Percentiles rank a stretch among this genome's conserved stretches.
These are phyloP conservation scores for Netelia inedita DNA, from an alignment of 2,888 invertebrate genomes.

Conservation along the genomic window DNA sequence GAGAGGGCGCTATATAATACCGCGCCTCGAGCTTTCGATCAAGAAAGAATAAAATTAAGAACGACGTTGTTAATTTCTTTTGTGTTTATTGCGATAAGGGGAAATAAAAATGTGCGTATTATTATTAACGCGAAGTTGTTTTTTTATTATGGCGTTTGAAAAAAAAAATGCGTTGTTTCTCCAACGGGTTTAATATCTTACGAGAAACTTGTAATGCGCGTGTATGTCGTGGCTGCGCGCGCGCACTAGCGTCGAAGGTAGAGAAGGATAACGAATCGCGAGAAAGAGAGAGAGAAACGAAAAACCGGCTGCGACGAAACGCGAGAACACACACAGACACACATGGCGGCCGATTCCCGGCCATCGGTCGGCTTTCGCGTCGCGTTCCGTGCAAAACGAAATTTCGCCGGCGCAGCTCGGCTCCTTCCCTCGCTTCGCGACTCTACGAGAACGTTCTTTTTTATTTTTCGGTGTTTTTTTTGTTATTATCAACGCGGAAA, in stretches of 20 bases:
- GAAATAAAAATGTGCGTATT: too few relatives aligned
- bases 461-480: not conserved
- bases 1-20: too few relatives aligned
- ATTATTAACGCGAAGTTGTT: not conserved
- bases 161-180: slow-evolving; percentile 4
- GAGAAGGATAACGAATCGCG: slow-evolving; percentile 1
- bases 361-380: slow-evolving; percentile 32
- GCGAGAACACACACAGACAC: slow-evolving; percentile 43
- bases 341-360: slow-evolving; percentile 63
- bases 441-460: not conserved
- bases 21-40: too few relatives aligned
- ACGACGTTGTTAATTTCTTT: too few relatives aligned
- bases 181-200: slow-evolving; percentile 41
- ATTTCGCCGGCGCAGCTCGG: slow-evolving; percentile 38
- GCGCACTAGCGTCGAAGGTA: not conserved
- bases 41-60: too few relatives aligned
- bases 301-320: slow-evolving; percentile 62
- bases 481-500: not conserved
- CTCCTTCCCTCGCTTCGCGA: not conserved
- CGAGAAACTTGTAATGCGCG: slow-evolving; percentile 40
- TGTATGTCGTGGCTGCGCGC: slow-evolving; percentile 26
- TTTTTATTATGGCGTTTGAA: slow-evolving; percentile 15
- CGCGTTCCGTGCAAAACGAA: slow-evolving; percentile 51
- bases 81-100: too few relatives aligned
- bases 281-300: slow-evolving; percentile 9